phyloP scores from a whole-genome alignment of 2,888 invertebrate species.

The Sphaerophoria taeniata region DNA sequence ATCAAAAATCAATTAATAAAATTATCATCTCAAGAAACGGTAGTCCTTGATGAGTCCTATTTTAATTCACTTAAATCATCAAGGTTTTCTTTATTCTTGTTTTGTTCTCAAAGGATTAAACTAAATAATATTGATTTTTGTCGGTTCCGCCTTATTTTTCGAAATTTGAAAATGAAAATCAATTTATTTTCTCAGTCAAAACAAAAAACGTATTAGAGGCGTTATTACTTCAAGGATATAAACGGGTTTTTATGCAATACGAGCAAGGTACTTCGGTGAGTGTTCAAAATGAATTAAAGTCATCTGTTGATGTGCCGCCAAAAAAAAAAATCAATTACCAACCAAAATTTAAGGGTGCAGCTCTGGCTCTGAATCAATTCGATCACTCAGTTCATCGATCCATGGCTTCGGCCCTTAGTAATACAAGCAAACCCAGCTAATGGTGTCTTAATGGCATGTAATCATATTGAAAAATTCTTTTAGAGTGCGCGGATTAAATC shows the following conservation, averaged over 20 bases:
- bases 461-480: constrained; percentile 58
- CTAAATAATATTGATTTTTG: constrained; percentile 64
- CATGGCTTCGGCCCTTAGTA: constrained; percentile 36
- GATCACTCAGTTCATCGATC: background rate
- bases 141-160: constrained; percentile 54
- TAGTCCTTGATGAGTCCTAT: constrained; percentile 63
- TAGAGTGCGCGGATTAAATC: constrained; percentile 41
- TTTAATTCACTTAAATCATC: constrained; percentile 1
- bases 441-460: constrained; percentile 69
- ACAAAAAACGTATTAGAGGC: constrained; percentile 14
- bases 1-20: constrained; percentile 64
- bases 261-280: constrained; percentile 34
- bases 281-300: constrained; percentile 53
- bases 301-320: constrained; percentile 3
- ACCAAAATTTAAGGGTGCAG: constrained; percentile 40
- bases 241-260: constrained; percentile 56
- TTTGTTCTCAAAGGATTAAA: constrained; percentile 52
- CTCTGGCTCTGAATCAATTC: background rate
- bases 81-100: constrained; percentile 2
- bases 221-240: constrained; percentile 36
- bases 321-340: constrained; percentile 69
- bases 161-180: background rate
- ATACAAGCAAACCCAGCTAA: constrained; percentile 54
- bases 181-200: constrained; percentile 20
- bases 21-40: constrained; percentile 33